These are phyloP conservation scores for Drosophila hydei DNA, from an alignment of 1,140 invertebrate genomes.

Conservation along the genomic window DNA sequence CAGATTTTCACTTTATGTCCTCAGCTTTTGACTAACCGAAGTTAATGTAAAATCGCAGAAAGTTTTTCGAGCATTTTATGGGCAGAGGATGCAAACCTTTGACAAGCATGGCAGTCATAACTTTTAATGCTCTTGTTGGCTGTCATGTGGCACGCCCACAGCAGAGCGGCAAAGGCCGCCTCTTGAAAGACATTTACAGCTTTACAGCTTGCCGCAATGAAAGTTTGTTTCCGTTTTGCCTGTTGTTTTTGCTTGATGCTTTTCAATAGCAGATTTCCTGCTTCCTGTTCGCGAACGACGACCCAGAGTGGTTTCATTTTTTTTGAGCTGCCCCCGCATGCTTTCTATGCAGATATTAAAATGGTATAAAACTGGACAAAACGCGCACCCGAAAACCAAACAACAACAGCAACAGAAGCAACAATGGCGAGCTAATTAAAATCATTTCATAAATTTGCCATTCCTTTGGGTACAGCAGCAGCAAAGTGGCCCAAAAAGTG, in stretches of 20 bases:
- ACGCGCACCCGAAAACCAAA: conserved; percentile 1
- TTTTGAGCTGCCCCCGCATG: neutral
- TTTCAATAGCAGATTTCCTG: conserved; percentile 72
- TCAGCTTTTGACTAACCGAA: conserved; percentile 24
- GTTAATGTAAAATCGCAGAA: conserved; percentile 47
- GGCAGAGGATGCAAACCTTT: conserved; percentile 56
- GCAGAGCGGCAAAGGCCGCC: conserved; percentile 1
- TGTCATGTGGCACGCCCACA: conserved; percentile 54
- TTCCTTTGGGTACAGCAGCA: conserved; percentile 56
- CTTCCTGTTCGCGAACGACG: conserved; percentile 32
- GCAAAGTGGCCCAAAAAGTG: conserved; percentile 46
- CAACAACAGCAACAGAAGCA: conserved; percentile 17
- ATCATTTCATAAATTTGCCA: conserved; percentile 79
- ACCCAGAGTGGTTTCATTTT: conserved; percentile 31
- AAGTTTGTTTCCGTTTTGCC: conserved; percentile 57
- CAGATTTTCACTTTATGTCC: conserved; percentile 45
- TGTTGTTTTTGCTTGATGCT: conserved; percentile 66
- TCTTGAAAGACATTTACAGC: conserved; percentile 53
- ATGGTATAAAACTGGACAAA: conserved; percentile 56
- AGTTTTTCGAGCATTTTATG: conserved; percentile 43
- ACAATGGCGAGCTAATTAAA: conserved; percentile 67
- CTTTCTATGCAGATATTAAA: conserved; percentile 58
- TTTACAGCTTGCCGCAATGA: conserved; percentile 78
- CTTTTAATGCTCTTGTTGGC: conserved; percentile 65
- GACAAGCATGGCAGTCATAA: conserved; percentile 78